phyloP scores from a whole-genome alignment of 1,140 invertebrate genomes.

The Vanessa tameamea region DNA sequence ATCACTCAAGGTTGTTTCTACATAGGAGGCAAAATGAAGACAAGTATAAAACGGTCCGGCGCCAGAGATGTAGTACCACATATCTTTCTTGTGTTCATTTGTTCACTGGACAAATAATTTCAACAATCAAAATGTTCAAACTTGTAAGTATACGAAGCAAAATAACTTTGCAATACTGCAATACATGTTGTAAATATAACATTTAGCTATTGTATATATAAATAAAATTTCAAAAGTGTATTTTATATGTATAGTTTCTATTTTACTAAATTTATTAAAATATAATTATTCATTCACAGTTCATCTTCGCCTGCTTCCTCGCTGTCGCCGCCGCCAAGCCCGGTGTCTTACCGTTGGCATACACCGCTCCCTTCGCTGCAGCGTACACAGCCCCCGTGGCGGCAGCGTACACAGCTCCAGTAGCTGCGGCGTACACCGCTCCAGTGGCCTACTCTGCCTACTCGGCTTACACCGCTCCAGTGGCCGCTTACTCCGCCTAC shows the following conservation, averaged over 20 bases:
- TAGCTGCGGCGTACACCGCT: conserved; percentile 68
- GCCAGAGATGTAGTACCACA: conserved; percentile 38
- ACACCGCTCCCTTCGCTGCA: conserved; percentile 47
- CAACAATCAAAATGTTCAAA: conserved; percentile 42
- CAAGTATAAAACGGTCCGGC: conserved; percentile 32
- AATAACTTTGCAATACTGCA: too few relatives aligned
- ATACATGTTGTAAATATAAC: too few relatives aligned
- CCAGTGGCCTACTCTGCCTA: conserved; percentile 59
- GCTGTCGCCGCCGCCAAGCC: conserved; percentile 76
- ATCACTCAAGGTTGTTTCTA: conserved; percentile 48
- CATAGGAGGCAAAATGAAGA: conserved; percentile 48
- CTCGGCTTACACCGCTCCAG: conserved; percentile 55
- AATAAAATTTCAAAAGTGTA: too few relatives aligned
- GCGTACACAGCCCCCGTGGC: conserved; percentile 51
- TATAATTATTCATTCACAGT: conserved; percentile 55
- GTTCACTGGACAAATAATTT: conserved; percentile 34
- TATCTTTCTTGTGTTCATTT: conserved; percentile 31
- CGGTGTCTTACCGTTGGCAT: conserved; percentile 37
- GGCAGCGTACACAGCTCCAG: conserved; percentile 62
- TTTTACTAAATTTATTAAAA: not conserved
- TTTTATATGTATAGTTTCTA: too few relatives aligned
- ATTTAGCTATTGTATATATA: too few relatives aligned
- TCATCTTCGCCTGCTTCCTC: conserved; percentile 74
- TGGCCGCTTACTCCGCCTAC: conserved; percentile 44
- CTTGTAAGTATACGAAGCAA: conserved; percentile 31